Percentiles rank a stretch among this genome's conserved stretches.
Conservation (phyloP, 2,888 invertebrate species). For the Xanthorhoe spadicearia region DNA sequence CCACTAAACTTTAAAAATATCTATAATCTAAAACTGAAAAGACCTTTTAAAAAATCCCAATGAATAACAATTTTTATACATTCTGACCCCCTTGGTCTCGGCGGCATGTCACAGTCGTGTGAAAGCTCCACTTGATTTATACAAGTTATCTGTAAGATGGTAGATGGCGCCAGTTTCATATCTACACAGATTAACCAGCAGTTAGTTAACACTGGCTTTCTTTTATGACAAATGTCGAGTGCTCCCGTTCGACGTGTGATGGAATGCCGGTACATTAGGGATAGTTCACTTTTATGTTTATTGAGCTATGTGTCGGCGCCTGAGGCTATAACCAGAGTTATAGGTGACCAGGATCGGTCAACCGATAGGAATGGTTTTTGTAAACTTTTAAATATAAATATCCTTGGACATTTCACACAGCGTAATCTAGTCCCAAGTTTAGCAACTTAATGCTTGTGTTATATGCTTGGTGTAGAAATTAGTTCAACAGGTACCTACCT, state of each 20-base stretch:
- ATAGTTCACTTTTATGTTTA: neutral
- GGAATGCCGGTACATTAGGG: conserved; percentile 37
- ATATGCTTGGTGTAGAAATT: no score
- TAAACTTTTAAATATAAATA: no score
- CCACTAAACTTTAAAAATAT: no score
- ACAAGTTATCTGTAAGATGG: conserved; percentile 42
- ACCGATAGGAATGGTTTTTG: no score
- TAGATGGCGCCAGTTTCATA: conserved; percentile 52
- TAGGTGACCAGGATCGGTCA: neutral
- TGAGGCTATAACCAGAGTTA: neutral
- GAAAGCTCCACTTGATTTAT: conserved; percentile 40
- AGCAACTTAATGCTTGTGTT: no score
- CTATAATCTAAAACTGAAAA: no score
- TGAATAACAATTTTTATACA: no score
- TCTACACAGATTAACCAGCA: conserved; percentile 38
- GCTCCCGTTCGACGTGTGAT: conserved; percentile 50
- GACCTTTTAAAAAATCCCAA: no score
- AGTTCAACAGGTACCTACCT: no score
- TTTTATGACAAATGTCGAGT: conserved; percentile 58
- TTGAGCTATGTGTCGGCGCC: conserved; percentile 1
- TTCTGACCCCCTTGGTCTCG: no score
- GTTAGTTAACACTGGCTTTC: conserved; percentile 48
- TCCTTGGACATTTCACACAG: no score
- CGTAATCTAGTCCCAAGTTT: neutral
- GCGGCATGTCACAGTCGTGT: conserved; percentile 19